A percentile compares a stretch with the other conserved stretches of the same genome.
These are phyloP conservation scores for Fukomys damarensis DNA, from an alignment of 2,113 vertebrate genomes.

Conservation along the genomic window DNA sequence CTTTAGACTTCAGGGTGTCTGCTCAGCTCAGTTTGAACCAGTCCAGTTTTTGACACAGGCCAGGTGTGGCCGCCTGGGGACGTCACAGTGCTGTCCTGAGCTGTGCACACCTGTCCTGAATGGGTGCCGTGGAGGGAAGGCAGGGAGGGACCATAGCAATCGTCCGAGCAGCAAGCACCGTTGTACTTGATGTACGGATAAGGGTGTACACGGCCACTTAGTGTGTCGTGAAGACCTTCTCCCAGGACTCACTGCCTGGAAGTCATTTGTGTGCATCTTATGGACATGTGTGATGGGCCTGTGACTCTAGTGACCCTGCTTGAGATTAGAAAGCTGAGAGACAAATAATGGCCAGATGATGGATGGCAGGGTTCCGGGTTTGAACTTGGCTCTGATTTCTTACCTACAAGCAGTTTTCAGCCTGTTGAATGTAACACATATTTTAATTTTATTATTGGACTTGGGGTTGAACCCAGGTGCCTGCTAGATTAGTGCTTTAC, in stretches of 20 bases:
- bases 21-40: background rate
- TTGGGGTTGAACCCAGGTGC: background rate
- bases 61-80: background rate
- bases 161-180: background rate
- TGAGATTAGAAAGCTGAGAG: background rate
- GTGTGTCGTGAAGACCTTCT: background rate
- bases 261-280: background rate
- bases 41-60: background rate
- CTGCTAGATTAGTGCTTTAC: background rate
- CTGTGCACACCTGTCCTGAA: background rate
- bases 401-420: background rate
- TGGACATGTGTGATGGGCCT: background rate
- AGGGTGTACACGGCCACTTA: background rate
- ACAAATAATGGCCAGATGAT: background rate
- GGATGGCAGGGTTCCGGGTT: background rate
- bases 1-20: background rate
- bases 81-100: background rate
- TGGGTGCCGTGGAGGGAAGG: background rate
- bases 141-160: background rate
- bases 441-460: background rate
- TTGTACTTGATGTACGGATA: background rate
- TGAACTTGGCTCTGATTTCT: background rate
- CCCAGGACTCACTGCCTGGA: background rate
- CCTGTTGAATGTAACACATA: background rate
- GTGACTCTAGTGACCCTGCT: background rate